phyloP scores from a whole-genome alignment of 1,140 invertebrate species.

The Euschistus heros region DNA sequence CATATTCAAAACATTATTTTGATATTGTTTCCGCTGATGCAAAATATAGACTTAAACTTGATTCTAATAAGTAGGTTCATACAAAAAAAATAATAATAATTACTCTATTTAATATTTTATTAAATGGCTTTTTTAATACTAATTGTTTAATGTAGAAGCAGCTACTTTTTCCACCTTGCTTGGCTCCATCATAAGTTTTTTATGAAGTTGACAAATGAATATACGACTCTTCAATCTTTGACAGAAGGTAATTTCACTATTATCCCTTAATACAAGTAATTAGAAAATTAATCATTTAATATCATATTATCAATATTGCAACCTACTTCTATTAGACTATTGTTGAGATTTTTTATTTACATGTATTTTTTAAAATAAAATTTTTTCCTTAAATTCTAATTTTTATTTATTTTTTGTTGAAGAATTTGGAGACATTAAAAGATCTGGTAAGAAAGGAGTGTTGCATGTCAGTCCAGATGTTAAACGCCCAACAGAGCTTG shows the following conservation, averaged over 20 bases:
- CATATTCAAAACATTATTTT: slow-evolving; percentile 58
- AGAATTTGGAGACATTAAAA: slow-evolving; percentile 39
- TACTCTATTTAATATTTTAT: not conserved
- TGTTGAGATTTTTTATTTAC: not conserved
- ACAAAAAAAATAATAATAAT: not conserved
- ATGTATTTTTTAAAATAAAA: not conserved
- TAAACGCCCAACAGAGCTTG: slow-evolving; percentile 19
- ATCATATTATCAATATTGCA: too few species aligned
- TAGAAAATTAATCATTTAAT: slow-evolving; percentile 15
- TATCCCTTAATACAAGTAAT: not conserved
- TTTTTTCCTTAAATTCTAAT: not conserved
- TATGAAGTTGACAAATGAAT: slow-evolving; percentile 55
- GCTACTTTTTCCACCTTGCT: slow-evolving; percentile 59
- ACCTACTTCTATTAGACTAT: not conserved
- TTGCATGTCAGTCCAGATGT: slow-evolving; percentile 17
- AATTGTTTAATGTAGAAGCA: slow-evolving; percentile 43
- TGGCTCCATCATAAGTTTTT: slow-evolving; percentile 66
- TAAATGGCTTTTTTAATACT: not conserved
- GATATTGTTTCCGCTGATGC: slow-evolving; percentile 49
- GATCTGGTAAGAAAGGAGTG: slow-evolving; percentile 2
- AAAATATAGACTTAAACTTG: slow-evolving; percentile 63
- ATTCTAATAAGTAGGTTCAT: slow-evolving; percentile 53
- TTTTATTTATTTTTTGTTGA: slow-evolving; percentile 17
- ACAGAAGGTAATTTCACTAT: slow-evolving; percentile 40
- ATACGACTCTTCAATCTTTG: slow-evolving; percentile 53